phyloP scores from a whole-genome alignment of 1,140 invertebrate species.

The Sycophaga agraensis region DNA sequence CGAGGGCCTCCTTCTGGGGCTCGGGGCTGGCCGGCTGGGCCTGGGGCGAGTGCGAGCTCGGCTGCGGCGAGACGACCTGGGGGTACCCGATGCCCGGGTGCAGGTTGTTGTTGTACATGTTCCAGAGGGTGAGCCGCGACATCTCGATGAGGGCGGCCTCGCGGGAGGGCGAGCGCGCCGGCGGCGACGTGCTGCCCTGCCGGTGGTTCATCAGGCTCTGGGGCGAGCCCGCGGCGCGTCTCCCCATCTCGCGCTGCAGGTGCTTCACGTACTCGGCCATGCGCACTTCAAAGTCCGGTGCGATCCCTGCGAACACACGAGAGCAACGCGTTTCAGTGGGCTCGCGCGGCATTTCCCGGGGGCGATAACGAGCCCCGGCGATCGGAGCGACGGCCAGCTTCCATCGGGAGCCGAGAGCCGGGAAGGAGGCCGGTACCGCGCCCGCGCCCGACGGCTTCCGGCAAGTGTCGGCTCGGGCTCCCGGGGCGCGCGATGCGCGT shows the following conservation, averaged over 20 bases:
- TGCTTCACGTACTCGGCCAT: slow-evolving; percentile 78
- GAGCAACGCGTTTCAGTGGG: too few species aligned
- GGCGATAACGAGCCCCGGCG: too few species aligned
- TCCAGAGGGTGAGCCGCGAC: slow-evolving; percentile 77
- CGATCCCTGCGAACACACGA: too few species aligned
- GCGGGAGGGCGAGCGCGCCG: slow-evolving; percentile 56
- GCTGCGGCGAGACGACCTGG: slow-evolving; percentile 42
- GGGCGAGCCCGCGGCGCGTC: slow-evolving; percentile 49
- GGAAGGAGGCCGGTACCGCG: too few species aligned
- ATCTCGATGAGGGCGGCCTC: slow-evolving; percentile 68
- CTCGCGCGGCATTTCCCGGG: too few species aligned
- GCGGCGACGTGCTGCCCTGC: slow-evolving; percentile 63
- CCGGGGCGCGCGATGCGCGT: too few species aligned
- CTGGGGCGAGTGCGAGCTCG: slow-evolving; percentile 44
- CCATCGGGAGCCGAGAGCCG: too few species aligned
- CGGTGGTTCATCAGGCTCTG: slow-evolving; percentile 32
- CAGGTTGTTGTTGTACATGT: slow-evolving; percentile 71
- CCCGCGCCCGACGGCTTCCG: too few species aligned
- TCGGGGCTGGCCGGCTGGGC: slow-evolving; percentile 47
- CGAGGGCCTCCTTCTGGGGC: slow-evolving; percentile 65
- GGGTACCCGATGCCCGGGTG: slow-evolving; percentile 47
- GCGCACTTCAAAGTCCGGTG: slow-evolving; percentile 71
- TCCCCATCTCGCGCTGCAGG: slow-evolving; percentile 51
- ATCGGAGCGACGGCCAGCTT: too few species aligned
- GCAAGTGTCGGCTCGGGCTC: too few species aligned